phyloP scores from a whole-genome alignment of 2,888 invertebrate genomes.

The Chydorus sphaericus region DNA sequence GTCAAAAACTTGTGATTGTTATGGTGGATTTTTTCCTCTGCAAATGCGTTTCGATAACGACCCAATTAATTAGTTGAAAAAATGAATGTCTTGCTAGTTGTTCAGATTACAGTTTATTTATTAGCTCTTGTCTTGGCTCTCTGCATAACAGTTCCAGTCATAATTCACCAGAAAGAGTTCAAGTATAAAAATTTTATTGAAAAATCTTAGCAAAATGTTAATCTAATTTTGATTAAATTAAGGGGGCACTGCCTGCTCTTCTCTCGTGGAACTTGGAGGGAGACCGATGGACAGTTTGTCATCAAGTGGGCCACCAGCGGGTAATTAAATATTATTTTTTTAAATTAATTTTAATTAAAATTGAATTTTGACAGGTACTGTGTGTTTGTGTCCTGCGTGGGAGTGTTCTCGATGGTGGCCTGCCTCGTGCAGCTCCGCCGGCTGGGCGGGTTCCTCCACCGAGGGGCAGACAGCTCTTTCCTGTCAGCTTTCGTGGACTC shows the following conservation, averaged over 20 bases:
- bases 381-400: constrained; percentile 1
- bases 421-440: constrained; percentile 69
- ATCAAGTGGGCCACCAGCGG: constrained; percentile 70
- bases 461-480: constrained; percentile 72
- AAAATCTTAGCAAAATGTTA: too few relatives aligned
- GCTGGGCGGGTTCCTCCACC: constrained; percentile 52
- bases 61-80: background rate
- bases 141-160: constrained; percentile 73
- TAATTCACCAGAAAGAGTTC: constrained; percentile 72
- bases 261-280: constrained; percentile 69
- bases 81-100: constrained; percentile 56
- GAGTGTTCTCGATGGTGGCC: constrained; percentile 29
- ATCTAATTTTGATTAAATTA: constrained; percentile 22
- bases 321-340: too few relatives aligned
- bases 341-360: too few relatives aligned
- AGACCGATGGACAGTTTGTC: constrained; percentile 61
- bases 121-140: constrained; percentile 69
- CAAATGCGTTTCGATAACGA: background rate
- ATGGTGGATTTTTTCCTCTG: background rate
- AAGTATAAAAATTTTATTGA: too few relatives aligned
- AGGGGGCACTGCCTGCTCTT: constrained; percentile 82
- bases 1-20: background rate
- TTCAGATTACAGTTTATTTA: constrained; percentile 77
- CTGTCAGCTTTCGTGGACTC: constrained; percentile 77
- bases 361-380: constrained; percentile 53